Conservation (phyloP, 2,797 vertebrate species). For the Mormyrus hasselquistii region DNA sequence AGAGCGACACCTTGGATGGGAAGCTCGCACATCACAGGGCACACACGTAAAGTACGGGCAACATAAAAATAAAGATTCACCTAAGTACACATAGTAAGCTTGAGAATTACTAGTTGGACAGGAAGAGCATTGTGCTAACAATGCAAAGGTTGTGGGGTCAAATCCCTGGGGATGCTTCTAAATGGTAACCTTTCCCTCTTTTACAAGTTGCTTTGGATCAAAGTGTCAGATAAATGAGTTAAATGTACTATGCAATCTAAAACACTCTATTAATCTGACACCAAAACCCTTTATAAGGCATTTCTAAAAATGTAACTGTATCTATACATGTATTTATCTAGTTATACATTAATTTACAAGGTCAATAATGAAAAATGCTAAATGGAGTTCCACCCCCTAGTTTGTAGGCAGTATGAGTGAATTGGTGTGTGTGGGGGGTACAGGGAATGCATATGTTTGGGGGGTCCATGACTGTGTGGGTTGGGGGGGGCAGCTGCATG, state of each 20-base stretch:
- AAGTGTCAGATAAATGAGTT: neutral
- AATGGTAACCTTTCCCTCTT: neutral
- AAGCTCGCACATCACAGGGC: neutral
- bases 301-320: neutral
- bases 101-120: neutral
- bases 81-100: neutral
- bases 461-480: too few species aligned
- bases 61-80: neutral
- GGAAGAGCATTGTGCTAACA: neutral
- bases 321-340: neutral
- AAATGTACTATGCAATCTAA: neutral
- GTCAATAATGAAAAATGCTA: neutral
- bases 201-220: neutral
- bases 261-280: neutral
- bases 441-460: too few species aligned
- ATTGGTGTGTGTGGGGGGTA: neutral
- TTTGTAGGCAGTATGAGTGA: neutral
- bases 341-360: neutral
- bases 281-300: neutral
- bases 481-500: neutral
- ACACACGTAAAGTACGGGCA: neutral
- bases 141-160: neutral
- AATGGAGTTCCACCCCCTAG: neutral
- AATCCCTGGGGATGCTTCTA: neutral
- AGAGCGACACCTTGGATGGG: neutral